phyloP scores from a whole-genome alignment of 2,113 vertebrate genomes.

The Carassius carassius region DNA sequence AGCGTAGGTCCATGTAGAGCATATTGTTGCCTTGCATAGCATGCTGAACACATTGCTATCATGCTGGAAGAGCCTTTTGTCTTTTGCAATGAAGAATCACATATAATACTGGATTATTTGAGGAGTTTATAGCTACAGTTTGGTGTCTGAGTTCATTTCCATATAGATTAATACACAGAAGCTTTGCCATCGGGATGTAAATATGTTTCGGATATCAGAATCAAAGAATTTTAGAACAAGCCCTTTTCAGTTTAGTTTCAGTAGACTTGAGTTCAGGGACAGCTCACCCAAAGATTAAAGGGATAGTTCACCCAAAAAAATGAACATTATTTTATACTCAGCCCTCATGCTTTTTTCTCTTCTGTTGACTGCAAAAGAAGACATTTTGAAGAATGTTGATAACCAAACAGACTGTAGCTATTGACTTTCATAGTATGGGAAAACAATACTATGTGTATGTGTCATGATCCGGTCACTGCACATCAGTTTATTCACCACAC shows the following conservation, averaged over 20 bases:
- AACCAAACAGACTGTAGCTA: too few relatives aligned
- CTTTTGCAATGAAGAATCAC: not conserved
- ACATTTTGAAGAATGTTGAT: too few relatives aligned
- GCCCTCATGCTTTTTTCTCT: too few relatives aligned
- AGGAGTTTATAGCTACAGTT: not conserved
- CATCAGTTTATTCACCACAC: too few relatives aligned
- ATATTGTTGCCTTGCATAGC: not conserved
- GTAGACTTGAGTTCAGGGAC: not conserved
- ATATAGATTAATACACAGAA: not conserved
- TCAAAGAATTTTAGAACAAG: not conserved
- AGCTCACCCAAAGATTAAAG: too few relatives aligned
- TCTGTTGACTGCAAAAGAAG: too few relatives aligned
- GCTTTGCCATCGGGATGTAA: not conserved
- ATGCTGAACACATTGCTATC: too few relatives aligned
- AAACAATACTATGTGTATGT: not conserved
- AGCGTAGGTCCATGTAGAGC: not conserved
- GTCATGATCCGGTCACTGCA: too few relatives aligned
- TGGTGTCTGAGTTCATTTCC: not conserved
- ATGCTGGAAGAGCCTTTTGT: not conserved
- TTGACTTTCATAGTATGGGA: too few relatives aligned
- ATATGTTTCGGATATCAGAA: not conserved
- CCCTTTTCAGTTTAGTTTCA: not conserved
- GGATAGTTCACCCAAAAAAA: too few relatives aligned
- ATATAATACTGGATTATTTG: not conserved
- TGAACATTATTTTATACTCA: too few relatives aligned